These are phyloP conservation scores for Galeruca laticollis DNA, from an alignment of 2,888 invertebrate genomes.

Conservation along the genomic window DNA sequence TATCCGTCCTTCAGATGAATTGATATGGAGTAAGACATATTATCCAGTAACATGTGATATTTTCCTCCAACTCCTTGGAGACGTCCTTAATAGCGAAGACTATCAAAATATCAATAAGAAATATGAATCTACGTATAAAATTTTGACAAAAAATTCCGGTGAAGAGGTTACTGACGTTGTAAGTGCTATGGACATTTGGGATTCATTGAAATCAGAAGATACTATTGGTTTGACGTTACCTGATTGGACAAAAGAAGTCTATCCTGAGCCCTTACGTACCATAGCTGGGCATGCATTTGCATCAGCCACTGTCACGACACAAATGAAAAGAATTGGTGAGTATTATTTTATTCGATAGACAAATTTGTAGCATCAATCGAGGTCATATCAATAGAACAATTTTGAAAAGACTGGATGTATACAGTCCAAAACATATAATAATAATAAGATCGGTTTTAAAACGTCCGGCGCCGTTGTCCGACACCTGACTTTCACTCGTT, in stretches of 20 bases:
- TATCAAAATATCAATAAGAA: conserved; percentile 66
- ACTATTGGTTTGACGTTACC: conserved; percentile 18
- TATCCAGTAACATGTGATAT: conserved; percentile 17
- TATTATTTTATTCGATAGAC: background rate
- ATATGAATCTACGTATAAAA: conserved; percentile 72
- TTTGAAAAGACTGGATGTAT: too few relatives aligned
- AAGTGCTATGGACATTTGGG: conserved; percentile 69
- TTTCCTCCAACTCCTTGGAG: conserved; percentile 3
- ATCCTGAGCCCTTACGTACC: conserved; percentile 25
- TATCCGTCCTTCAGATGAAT: conserved; percentile 72
- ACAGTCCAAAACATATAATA: too few relatives aligned
- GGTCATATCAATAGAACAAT: too few relatives aligned
- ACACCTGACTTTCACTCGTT: too few relatives aligned
- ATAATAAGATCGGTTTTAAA: too few relatives aligned
- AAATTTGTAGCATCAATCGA: too few relatives aligned
- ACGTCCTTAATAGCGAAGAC: conserved; percentile 22
- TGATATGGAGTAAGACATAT: conserved; percentile 34
- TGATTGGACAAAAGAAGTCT: conserved; percentile 21
- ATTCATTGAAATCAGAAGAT: conserved; percentile 73
- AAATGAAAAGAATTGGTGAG: conserved; percentile 21
- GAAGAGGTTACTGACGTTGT: conserved; percentile 68
- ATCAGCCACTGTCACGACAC: background rate
- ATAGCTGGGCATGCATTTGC: conserved; percentile 17
- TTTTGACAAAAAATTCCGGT: conserved; percentile 74
- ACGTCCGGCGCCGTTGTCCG: too few relatives aligned